Percentiles rank a stretch among this genome's conserved stretches.
Conservation (phyloP, 2,888 invertebrate species). For the Cactoblastis cactorum region DNA sequence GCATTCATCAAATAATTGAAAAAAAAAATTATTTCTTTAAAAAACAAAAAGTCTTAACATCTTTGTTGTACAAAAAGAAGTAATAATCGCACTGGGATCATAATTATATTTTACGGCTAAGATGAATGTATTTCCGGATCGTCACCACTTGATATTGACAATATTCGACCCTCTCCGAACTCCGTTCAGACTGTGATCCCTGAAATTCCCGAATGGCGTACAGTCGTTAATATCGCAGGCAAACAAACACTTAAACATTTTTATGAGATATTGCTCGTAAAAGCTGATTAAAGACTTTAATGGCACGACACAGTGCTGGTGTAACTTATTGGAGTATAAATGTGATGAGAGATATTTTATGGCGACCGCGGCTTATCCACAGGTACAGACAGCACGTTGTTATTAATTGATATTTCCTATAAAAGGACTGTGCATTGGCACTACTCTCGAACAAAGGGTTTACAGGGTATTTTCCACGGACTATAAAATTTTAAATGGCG, state of each 20-base stretch:
- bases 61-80: too few species aligned
- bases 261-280: slow-evolving; percentile 72
- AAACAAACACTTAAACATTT: slow-evolving; percentile 78
- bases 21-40: too few species aligned
- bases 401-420: slow-evolving; percentile 2
- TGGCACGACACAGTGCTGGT: slow-evolving; percentile 44
- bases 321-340: slow-evolving; percentile 44
- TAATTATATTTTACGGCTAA: too few species aligned
- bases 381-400: background rate
- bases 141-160: background rate
- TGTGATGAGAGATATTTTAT: slow-evolving; percentile 39
- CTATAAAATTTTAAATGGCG: background rate
- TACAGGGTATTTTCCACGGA: background rate
- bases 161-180: background rate
- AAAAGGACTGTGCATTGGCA: background rate
- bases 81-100: too few species aligned
- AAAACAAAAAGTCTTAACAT: too few species aligned
- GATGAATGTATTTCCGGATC: background rate
- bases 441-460: background rate
- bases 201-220: slow-evolving; percentile 11
- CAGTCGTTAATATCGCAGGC: slow-evolving; percentile 69
- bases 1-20: too few species aligned
- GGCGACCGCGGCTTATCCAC: slow-evolving; percentile 22
- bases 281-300: slow-evolving; percentile 72
- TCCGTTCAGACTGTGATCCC: background rate